Evolutionary conservation across 2,113 vertebrate species (phyloP).

Genomic region (Microcebus tavaratra): DNA sequence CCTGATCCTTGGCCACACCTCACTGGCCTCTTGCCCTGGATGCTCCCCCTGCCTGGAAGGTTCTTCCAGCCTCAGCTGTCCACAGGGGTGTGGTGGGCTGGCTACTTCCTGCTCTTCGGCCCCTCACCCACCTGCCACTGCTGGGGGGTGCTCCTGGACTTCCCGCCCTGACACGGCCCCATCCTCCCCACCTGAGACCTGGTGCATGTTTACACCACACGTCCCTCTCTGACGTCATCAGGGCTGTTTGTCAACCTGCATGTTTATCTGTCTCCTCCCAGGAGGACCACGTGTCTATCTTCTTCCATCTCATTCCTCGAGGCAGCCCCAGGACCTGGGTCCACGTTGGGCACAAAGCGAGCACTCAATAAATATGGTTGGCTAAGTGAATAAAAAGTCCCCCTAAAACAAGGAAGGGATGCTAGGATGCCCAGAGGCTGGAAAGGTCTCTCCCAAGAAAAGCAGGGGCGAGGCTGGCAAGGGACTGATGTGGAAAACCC

Average conservation of each 20-base stretch:
- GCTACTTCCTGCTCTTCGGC: not conserved
- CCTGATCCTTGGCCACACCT: not conserved
- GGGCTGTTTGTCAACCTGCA: not conserved
- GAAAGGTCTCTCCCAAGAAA: not conserved
- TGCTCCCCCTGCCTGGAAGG: not conserved
- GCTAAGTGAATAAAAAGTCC: not conserved
- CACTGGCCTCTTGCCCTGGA: not conserved
- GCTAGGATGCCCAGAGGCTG: not conserved
- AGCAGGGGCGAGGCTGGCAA: not conserved
- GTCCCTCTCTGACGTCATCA: not conserved
- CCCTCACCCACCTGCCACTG: not conserved
- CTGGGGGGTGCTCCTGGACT: not conserved
- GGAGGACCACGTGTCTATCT: not conserved
- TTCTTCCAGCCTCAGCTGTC: not conserved
- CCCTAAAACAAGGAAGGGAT: not conserved
- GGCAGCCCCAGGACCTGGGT: not conserved
- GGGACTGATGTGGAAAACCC: not conserved
- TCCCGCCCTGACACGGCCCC: not conserved
- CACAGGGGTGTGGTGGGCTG: fast-evolving
- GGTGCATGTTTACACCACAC: not conserved
- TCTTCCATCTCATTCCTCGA: not conserved
- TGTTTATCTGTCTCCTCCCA: not conserved
- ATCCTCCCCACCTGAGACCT: fast-evolving
- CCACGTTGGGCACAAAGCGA: not conserved
- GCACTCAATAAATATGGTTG: not conserved